Evolutionary conservation across 2,797 vertebrate species (phyloP).

Genomic region (Loriculus beryllinus): DNA sequence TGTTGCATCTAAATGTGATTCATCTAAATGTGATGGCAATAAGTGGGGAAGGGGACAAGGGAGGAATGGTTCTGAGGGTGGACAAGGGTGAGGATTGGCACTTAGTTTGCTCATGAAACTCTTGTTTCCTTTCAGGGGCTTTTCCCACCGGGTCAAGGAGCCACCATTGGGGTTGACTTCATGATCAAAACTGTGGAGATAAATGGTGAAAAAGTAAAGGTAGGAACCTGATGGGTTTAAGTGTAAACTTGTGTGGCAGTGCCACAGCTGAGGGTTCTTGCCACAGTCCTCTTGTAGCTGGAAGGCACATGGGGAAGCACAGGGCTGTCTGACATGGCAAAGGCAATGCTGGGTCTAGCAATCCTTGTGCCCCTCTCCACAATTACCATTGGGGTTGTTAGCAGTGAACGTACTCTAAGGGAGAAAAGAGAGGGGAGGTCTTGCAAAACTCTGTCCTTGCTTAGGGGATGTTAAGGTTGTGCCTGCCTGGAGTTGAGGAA

Average conservation of each 20-base stretch:
- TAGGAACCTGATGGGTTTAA: constrained; percentile 47
- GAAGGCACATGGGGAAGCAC: accelerated
- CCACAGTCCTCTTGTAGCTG: not conserved
- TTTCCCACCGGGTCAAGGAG: constrained; percentile 98
- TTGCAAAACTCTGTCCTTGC: not conserved
- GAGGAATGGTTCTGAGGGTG: not conserved
- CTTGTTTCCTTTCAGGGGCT: constrained; percentile 84
- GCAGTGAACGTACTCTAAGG: not conserved
- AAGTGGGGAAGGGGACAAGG: not conserved
- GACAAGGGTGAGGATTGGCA: not conserved
- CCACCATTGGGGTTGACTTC: constrained; percentile 98
- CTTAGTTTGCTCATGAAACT: not conserved
- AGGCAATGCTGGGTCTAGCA: not conserved
- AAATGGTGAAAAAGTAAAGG: constrained; percentile 98
- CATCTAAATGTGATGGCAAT: not conserved
- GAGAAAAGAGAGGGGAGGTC: not conserved
- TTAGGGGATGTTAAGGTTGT: not conserved
- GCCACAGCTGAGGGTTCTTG: not conserved
- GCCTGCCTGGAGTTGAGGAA: not conserved
- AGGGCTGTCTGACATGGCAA: not conserved
- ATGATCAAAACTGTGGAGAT: constrained; percentile 99
- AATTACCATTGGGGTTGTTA: not conserved
- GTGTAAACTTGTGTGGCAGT: accelerated
- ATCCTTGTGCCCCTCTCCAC: not conserved
- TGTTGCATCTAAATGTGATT: not conserved